Evolutionary conservation across 64 coral and sea anemone species (phyloP), one percentile per base, ranked within the genome.

Genomic region (Acropora tenuis): DNA sequence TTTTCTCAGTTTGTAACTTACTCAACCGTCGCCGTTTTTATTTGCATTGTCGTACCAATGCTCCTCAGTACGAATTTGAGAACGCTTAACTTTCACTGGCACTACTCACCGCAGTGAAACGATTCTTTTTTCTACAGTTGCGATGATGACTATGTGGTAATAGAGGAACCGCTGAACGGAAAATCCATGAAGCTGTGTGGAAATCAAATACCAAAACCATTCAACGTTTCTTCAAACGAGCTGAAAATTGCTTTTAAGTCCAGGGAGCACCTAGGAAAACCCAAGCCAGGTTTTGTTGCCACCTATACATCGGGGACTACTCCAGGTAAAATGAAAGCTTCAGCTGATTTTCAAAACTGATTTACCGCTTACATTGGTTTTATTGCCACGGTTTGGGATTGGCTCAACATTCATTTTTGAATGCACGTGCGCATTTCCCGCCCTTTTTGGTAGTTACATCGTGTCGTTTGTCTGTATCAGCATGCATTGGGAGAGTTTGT

Each of bases 261-360:
- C 7, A 90, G 68, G 48, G 78, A 95, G 13, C 86, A 82, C 47
- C 66, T 93, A n/a, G 97, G 92, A 13, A 95, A 88, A 41, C 77
- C 75, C 75, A 99, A 96, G 89, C 88, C 94, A 20, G 97, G 97
- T 41, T 99, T 96, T 86, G 94, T 99, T 12, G 97, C 97, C 5
- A 99, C 97, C 5, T 99, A 99, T 66, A 89, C 88, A 4, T 99
- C 97, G 41, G 97, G 97, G 52, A 91, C 92, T 10, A 94, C 92
- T 13, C 95, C 94, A 98, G 97, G 97, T 98, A 73, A 12, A 43
- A 74, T 18, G 18, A 9, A 68, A 71, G 68, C 68, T 55, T 55
- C 52, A 55, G 52, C 52, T 55, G 52, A 55, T 5, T 30, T 30
- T 55, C 3, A 0, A 55, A 55, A 10, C 10, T 55, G 6, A 55